Evolutionary conservation across 1,140 invertebrate species (phyloP).

Genomic region (Lanistes nyassanus): DNA sequence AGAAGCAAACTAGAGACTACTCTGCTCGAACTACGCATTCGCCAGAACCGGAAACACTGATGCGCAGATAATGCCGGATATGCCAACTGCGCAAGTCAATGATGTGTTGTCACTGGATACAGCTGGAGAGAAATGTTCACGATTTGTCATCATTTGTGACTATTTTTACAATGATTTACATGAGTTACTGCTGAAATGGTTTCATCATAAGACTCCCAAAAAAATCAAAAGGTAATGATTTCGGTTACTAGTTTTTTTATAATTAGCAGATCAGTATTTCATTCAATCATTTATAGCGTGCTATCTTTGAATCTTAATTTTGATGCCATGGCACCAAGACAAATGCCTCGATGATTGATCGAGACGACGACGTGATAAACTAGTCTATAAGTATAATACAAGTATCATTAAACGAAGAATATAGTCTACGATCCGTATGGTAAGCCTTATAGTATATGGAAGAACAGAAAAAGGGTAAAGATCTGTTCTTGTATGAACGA

Average conservation of each 20-base stretch:
- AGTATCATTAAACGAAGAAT: too few species aligned
- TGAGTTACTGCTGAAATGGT: conserved; percentile 1
- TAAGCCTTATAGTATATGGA: neutral
- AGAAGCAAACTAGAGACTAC: neutral
- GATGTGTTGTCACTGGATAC: conserved; percentile 28
- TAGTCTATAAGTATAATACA: too few species aligned
- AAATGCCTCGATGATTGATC: too few species aligned
- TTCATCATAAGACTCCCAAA: neutral
- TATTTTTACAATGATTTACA: conserved; percentile 22
- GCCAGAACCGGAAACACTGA: conserved; percentile 21
- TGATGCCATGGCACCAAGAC: too few species aligned
- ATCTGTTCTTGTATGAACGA: too few species aligned
- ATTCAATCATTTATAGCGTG: neutral
- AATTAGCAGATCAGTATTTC: neutral
- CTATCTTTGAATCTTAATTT: too few species aligned
- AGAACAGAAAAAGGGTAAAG: too few species aligned
- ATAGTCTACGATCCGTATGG: too few species aligned
- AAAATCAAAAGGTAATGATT: neutral
- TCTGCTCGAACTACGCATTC: neutral
- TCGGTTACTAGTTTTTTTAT: neutral
- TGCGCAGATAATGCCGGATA: conserved; percentile 23
- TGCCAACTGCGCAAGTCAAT: conserved; percentile 24
- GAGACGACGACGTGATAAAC: neutral
- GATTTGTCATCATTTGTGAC: conserved; percentile 19
- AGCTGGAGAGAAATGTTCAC: conserved; percentile 17